Base-by-base conservation (phyloP, 2,113 vertebrate species). In the Mus pahari region DNA sequence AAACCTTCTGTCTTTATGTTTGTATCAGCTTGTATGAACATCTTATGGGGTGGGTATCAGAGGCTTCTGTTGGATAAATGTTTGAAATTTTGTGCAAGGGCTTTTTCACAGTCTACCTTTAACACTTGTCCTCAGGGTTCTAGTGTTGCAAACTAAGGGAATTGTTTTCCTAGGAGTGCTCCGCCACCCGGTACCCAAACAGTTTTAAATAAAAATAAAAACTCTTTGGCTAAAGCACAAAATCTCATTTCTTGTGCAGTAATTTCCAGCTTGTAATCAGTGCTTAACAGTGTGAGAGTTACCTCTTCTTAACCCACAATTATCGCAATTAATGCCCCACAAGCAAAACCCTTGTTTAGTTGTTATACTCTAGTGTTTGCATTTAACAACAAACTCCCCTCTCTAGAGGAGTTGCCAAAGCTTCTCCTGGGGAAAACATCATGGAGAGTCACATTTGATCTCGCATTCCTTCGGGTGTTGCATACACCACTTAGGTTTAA, bases 291-390 rank as follows among this genome's bases (percentile, higher is more conserved):
- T 97, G n/a, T 95, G 89, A 95, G 95, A 71, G 87, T 96, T 95
- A 98, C 48, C 81, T 97, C 98, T 98, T 96, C 90, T 97, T 98
- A 98, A 97, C 98, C 98, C 98, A 78, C 93, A 98, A 98, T 98
- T 97, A 98, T 83, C 91, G 86, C 94, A 98, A 97, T 97, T 97
- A 98, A 93, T 90, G 96, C 92, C 88, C 95, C 58, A 31, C 91
- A 95, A 60, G 75, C 64, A 96, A 97, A 89, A 90, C 87, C 96
- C 70, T 97, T 98, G 71, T 96, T 98, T 98, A 96, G 98, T 97
- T 97, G 96, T 96, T 98, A 95, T 87, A 93, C 75, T 97, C 86
- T 73, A 91, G 95, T 97, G 86, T 96, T 97, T 97, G 97, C 42
- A 70, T 97, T 97, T 98, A 97, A 97, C 71, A 98, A 97, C 97